Percentiles rank a stretch among this genome's conserved stretches.
These are phyloP conservation scores for Melanaphis sacchari DNA, from an alignment of 1,140 invertebrate species.

Conservation along the genomic window DNA sequence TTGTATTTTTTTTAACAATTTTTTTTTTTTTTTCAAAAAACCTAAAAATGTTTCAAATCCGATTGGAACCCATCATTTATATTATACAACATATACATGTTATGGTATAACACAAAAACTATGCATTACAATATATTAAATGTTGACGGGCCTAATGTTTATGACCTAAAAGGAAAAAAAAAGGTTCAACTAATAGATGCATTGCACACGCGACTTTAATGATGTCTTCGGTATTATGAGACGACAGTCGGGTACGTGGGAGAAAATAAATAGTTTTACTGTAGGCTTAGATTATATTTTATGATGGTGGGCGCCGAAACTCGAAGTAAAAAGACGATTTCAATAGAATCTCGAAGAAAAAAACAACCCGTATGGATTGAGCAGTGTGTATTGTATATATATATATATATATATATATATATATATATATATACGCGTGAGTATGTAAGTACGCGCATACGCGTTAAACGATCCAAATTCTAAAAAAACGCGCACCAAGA, in stretches of 20 bases:
- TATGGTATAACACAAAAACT: no score
- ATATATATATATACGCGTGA: no score
- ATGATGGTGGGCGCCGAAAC: constrained; percentile 20
- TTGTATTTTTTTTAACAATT: neutral
- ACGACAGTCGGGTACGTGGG: constrained; percentile 12
- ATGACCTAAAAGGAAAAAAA: constrained; percentile 7
- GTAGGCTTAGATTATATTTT: neutral
- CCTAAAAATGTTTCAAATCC: neutral
- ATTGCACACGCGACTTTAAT: neutral
- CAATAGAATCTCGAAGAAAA: neutral
- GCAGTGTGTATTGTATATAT: neutral
- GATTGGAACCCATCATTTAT: neutral
- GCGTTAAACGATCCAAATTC: constrained; percentile 27
- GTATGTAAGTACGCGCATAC: neutral
- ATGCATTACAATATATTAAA: neutral
- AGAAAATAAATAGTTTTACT: constrained; percentile 38
- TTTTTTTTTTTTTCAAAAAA: neutral
- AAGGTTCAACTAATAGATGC: neutral
- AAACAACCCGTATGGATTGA: neutral
- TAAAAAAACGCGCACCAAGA: constrained; percentile 6
- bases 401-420: neutral
- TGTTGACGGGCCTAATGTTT: neutral
- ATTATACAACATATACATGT: neutral
- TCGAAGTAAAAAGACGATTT: constrained; percentile 5
- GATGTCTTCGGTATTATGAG: neutral